Conservation (phyloP, 2,888 invertebrate genomes). For the Parnassius apollo region DNA sequence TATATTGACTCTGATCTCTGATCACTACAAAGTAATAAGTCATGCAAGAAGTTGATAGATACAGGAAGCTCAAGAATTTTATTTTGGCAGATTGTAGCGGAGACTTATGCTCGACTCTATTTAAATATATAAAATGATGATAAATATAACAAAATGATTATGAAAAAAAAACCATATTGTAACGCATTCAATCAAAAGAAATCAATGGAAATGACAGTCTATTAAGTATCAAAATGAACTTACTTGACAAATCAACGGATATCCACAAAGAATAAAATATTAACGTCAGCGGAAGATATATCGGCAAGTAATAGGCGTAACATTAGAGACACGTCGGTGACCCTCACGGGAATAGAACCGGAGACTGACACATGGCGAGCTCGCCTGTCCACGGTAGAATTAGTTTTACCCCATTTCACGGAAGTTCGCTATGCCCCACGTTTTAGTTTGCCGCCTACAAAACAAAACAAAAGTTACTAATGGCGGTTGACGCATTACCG, state of each 20-base stretch:
- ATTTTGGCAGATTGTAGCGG: too few relatives aligned
- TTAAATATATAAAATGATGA: too few relatives aligned
- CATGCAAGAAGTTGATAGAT: too few relatives aligned
- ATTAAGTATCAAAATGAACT: conserved; percentile 29
- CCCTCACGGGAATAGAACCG: conserved; percentile 72
- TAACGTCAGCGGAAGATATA: conserved; percentile 72
- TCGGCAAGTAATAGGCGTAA: conserved; percentile 77
- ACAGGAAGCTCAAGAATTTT: too few relatives aligned
- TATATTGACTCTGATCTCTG: too few relatives aligned
- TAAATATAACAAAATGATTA: too few relatives aligned
- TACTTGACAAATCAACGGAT: conserved; percentile 54
- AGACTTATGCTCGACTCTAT: too few relatives aligned
- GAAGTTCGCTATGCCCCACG: conserved; percentile 63
- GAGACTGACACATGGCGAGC: conserved; percentile 67
- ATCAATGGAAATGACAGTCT: not conserved
- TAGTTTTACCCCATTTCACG: conserved; percentile 78
- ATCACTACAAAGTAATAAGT: too few relatives aligned
- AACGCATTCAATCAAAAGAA: too few relatives aligned
- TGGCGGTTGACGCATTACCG: conserved; percentile 26
- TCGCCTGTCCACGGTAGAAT: conserved; percentile 53
- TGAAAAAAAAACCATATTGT: too few relatives aligned
- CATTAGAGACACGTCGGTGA: conserved; percentile 60
- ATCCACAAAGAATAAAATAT: conserved; percentile 69
- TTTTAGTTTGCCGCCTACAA: conserved; percentile 39
- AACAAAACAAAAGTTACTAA: conserved; percentile 33